A percentile compares a stretch with the other conserved stretches of the same genome.
phyloP scores from a whole-genome alignment of 2,797 vertebrate genomes.

The Galagoides demidoff region DNA sequence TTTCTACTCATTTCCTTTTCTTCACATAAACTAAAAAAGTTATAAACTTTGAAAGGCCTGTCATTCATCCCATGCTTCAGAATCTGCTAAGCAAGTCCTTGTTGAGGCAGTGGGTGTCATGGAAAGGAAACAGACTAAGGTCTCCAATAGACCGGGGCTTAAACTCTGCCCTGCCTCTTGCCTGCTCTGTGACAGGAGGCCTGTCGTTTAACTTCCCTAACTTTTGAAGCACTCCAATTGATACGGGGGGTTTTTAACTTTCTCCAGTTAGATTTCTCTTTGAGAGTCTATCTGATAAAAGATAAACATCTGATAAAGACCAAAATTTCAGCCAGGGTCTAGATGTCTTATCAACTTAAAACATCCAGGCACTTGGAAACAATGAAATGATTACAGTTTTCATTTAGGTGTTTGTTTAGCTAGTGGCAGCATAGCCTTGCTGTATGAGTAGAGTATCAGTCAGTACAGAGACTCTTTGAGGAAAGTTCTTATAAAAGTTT shows the following conservation, averaged over 20 bases:
- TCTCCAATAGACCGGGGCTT: background rate
- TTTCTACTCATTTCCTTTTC: background rate
- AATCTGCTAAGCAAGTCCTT: background rate
- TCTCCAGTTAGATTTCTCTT: background rate
- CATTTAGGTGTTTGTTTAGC: conserved; percentile 21
- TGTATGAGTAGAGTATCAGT: background rate
- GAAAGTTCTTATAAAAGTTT: conserved; percentile 27
- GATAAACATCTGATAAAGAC: conserved; percentile 42
- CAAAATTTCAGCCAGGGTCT: background rate
- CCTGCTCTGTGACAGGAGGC: background rate
- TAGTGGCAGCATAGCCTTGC: background rate
- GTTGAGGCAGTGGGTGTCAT: background rate
- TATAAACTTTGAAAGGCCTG: background rate
- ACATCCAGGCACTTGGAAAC: background rate
- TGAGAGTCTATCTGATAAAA: background rate
- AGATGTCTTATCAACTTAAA: background rate
- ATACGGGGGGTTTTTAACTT: background rate
- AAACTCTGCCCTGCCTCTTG: too few species aligned
- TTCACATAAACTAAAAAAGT: background rate
- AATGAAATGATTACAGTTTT: background rate
- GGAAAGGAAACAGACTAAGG: background rate
- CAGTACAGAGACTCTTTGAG: background rate
- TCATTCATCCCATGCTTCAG: background rate
- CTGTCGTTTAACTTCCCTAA: background rate
- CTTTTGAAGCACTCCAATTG: background rate